Conservation (phyloP, 2,113 vertebrate species). For the Salminus brasiliensis region DNA sequence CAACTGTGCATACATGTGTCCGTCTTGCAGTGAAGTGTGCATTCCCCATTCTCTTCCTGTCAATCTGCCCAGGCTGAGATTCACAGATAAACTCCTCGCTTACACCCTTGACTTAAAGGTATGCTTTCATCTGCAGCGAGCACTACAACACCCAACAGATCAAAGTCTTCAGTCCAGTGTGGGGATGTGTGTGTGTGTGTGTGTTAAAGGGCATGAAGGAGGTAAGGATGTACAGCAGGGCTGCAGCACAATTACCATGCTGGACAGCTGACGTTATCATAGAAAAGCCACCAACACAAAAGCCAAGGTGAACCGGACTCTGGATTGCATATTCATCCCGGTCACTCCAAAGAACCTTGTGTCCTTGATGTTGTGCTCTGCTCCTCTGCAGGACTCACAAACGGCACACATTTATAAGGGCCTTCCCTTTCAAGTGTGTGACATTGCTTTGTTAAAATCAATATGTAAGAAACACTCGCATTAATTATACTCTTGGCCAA, state of each 20-base stretch:
- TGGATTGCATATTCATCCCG: not conserved
- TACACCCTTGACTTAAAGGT: conserved; percentile 29
- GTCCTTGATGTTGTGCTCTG: conserved; percentile 1
- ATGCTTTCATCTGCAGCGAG: conserved; percentile 19
- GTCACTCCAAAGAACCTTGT: conserved; percentile 4
- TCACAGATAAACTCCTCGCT: not conserved
- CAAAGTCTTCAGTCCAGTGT: conserved; percentile 23
- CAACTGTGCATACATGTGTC: not conserved
- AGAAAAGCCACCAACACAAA: conserved; percentile 21
- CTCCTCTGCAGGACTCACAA: not conserved
- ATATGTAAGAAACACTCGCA: not conserved
- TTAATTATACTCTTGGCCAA: not conserved
- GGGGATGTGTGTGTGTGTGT: conserved; percentile 15
- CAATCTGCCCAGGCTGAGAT: conserved; percentile 19
- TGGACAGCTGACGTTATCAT: conserved; percentile 21
- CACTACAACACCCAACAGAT: conserved; percentile 9
- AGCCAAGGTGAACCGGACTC: conserved; percentile 18
- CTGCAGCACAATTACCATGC: conserved; percentile 34
- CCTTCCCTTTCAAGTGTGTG: not conserved
- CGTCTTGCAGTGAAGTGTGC: not conserved
- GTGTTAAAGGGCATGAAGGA: conserved; percentile 1
- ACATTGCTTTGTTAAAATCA: not conserved
- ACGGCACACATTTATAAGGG: not conserved
- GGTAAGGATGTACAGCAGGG: conserved; percentile 7
- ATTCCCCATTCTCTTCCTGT: conserved; percentile 16